Percentiles rank a stretch among this genome's conserved stretches.
Conservation (phyloP, 2,113 vertebrate species). For the Nestor notabilis region DNA sequence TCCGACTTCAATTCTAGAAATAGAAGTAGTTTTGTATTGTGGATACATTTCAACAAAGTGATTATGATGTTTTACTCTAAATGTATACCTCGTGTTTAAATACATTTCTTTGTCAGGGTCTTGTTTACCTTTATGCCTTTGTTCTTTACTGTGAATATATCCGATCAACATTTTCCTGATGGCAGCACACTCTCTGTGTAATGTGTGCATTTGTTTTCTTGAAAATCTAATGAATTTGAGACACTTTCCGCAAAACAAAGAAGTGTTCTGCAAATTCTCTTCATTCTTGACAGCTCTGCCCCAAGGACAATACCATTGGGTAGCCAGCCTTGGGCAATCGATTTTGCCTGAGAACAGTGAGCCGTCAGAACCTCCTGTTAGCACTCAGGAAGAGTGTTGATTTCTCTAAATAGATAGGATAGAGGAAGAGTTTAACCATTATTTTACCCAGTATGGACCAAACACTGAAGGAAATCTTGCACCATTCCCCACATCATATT, state of each 20-base stretch:
- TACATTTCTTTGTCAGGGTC: not conserved
- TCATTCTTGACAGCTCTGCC: conserved; percentile 24
- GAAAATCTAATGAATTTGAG: not conserved
- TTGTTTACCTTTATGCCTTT: not conserved
- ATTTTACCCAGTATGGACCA: not conserved
- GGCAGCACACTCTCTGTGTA: not conserved
- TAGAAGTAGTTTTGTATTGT: not conserved
- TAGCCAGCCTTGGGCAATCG: not conserved
- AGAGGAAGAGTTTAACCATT: not conserved
- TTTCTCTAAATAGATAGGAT: not conserved
- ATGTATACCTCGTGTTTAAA: not conserved
- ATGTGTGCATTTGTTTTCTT: not conserved
- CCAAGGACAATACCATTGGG: not conserved
- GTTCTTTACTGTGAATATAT: not conserved
- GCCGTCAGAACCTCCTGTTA: not conserved
- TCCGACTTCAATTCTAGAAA: not conserved
- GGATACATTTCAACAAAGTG: not conserved
- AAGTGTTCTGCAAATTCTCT: conserved; percentile 36
- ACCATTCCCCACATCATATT: not conserved
- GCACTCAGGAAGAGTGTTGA: not conserved
- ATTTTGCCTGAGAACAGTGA: conserved; percentile 1
- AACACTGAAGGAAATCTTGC: not conserved
- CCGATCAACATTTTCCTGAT: not conserved
- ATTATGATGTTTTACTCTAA: not conserved
- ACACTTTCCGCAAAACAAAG: conserved; percentile 11